These are phyloP conservation scores for Plebejus argus DNA, from an alignment of 2,888 invertebrate species.

Conservation along the genomic window DNA sequence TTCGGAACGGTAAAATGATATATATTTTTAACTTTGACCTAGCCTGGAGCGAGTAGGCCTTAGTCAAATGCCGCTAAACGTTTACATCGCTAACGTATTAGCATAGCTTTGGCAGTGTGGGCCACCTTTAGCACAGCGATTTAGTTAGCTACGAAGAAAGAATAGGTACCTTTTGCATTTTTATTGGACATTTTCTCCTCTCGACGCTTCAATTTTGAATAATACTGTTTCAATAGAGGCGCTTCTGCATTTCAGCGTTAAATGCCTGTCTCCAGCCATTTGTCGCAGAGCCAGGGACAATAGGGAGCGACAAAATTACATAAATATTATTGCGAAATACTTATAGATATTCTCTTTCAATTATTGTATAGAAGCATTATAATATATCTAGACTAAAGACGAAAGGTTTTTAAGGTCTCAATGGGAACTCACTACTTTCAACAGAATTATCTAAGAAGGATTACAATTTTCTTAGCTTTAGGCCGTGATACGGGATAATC, in stretches of 20 bases:
- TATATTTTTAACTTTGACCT: too few relatives aligned
- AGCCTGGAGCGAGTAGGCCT: too few relatives aligned
- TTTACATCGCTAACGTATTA: background rate
- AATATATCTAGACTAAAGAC: background rate
- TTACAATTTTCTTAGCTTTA: too few relatives aligned
- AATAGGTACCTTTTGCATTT: constrained; percentile 67
- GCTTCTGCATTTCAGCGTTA: constrained; percentile 36
- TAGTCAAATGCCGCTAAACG: background rate
- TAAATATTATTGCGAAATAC: constrained; percentile 23
- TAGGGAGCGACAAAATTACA: constrained; percentile 7
- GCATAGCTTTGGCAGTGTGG: constrained; percentile 40
- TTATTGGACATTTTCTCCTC: constrained; percentile 68
- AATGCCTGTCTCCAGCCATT: constrained; percentile 27
- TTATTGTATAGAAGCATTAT: background rate
- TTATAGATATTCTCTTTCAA: constrained; percentile 3
- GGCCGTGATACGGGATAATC: too few relatives aligned
- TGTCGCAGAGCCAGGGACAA: background rate
- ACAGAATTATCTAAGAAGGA: too few relatives aligned
- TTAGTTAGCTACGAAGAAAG: constrained; percentile 62
- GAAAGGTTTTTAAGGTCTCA: background rate
- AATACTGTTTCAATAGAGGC: constrained; percentile 56
- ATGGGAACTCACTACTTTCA: too few relatives aligned
- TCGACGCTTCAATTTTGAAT: constrained; percentile 60
- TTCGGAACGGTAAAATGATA: too few relatives aligned
- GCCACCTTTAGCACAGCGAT: constrained; percentile 51